Base-by-base conservation (phyloP, 1,140 invertebrate genomes). In the Bombus difficillimus region DNA sequence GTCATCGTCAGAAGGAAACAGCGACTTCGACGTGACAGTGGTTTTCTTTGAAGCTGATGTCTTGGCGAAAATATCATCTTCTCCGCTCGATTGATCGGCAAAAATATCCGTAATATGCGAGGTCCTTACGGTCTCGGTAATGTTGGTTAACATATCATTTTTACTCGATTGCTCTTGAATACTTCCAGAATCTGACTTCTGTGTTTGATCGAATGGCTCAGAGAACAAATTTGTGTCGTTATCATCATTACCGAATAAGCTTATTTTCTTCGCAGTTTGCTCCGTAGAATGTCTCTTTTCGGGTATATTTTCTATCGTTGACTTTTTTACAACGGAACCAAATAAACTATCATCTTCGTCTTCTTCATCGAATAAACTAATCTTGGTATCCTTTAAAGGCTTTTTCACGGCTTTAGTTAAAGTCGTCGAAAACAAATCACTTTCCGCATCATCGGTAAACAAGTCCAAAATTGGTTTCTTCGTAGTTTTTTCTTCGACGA, bases 41-140 rank as follows among this genome's bases (percentile, higher is more conserved):
- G 77, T 10, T 41, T 90, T 90, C 43, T 81, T 90, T 22, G 79
- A 47, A 13, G 83, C 85, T 53, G 83, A 39, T 81, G 92, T 93
- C 0, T 81, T 83, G 0, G 89, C 81, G 71, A 95, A 95, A 64
- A 95, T 81, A 85, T 95, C 87, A 1, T 95, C 94, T 1, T 94
- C 94, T 13, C 91, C 92, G 57, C 91, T 93, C 12, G 94, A 93
- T 18, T 91, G 88, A 73, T 94, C 92, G 5, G 92, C 92, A 37
- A 95, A 95, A 59, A 95, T 94, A 74, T 94, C 91, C 25, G 92
- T 93, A 62, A 92, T 69, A 22, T 91, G 92, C n/a, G 93, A 91
- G 9, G 71, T 77, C 25, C 69, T 90, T 41, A 83, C 78, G 13
- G 53, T n/a, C 10, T 78, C 88, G 25, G 64, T 41, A n/a, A 77